A percentile compares a stretch with the other conserved stretches of the same genome.
Conservation (phyloP, 2,113 vertebrate genomes). For the Pteropus alecto region DNA sequence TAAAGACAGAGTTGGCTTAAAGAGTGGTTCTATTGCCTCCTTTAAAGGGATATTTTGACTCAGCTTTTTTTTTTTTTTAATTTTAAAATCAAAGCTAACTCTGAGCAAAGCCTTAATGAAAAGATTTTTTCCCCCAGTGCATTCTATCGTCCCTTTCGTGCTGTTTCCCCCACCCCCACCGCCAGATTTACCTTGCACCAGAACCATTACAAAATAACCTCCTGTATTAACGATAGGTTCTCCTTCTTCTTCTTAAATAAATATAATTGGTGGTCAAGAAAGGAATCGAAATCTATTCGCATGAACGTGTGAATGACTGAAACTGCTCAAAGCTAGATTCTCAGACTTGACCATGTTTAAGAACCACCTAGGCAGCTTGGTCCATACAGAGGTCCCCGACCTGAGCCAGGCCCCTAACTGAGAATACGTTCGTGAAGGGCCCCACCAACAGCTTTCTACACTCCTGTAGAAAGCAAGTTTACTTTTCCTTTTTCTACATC, state of each 20-base stretch:
- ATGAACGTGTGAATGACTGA: neutral
- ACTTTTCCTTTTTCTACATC: neutral
- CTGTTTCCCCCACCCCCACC: neutral
- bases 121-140: neutral
- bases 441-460: neutral
- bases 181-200: neutral
- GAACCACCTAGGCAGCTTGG: neutral
- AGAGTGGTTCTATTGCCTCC: neutral
- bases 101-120: neutral
- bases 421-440: neutral
- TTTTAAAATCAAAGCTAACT: neutral
- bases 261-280: neutral
- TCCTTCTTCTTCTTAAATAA: neutral
- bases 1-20: neutral
- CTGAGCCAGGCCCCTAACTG: neutral
- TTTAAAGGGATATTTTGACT: neutral
- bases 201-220: neutral
- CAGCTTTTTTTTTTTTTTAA: neutral
- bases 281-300: neutral
- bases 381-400: neutral
- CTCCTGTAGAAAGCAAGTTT: neutral
- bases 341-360: neutral
- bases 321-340: neutral
- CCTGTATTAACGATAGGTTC: neutral
- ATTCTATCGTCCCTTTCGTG: neutral